Conservation (phyloP, 1,140 invertebrate genomes). For the Trichomalopsis sarcophagae region DNA sequence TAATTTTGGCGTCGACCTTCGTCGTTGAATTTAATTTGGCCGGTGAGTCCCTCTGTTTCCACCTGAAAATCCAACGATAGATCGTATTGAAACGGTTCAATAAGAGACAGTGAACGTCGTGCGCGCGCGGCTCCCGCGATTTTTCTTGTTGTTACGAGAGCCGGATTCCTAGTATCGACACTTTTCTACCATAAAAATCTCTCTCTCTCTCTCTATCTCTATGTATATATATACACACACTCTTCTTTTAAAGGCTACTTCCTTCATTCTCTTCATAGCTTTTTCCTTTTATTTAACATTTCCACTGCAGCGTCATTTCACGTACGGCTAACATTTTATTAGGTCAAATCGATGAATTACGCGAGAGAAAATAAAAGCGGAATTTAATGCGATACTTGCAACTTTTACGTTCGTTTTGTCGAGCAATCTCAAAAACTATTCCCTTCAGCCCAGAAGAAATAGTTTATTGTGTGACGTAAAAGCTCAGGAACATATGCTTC, state of each 20-base stretch:
- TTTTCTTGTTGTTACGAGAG: conserved; percentile 50
- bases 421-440: conserved; percentile 44
- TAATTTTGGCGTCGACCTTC: conserved; percentile 91
- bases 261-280: not conserved
- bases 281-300: conserved; percentile 47
- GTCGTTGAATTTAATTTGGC: conserved; percentile 91
- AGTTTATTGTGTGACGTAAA: conserved; percentile 42
- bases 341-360: conserved; percentile 52
- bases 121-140: conserved; percentile 27
- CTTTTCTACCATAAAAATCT: conserved; percentile 44
- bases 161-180: conserved; percentile 47
- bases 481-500: not conserved
- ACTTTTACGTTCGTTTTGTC: conserved; percentile 44
- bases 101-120: not conserved
- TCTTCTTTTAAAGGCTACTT: conserved; percentile 41
- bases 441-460: conserved; percentile 25
- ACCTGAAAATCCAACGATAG: conserved; percentile 78
- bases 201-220: not conserved
- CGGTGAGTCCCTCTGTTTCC: conserved; percentile 92
- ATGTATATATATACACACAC: not conserved
- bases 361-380: conserved; percentile 44
- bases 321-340: conserved; percentile 50
- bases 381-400: conserved; percentile 46
- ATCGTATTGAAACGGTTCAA: conserved; percentile 30
- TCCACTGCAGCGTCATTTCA: conserved; percentile 45